Conservation (phyloP, 2,888 invertebrate genomes). For the Anagyrus pseudococci region DNA sequence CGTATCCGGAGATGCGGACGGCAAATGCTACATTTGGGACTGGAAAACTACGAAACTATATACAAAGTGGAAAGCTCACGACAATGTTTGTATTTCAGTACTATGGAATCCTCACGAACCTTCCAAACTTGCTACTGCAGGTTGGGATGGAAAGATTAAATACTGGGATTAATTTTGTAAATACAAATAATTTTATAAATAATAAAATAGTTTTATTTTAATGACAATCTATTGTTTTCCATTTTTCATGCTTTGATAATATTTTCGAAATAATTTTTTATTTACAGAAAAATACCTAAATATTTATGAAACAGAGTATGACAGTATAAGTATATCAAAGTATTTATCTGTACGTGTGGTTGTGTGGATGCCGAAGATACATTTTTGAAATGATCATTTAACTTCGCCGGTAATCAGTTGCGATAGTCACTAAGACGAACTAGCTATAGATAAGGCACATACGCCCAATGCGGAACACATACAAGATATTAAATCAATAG, state of each 20-base stretch:
- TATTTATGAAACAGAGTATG: too few species aligned
- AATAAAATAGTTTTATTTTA: constrained; percentile 35
- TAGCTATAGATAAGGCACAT: too few species aligned
- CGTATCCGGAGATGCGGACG: constrained; percentile 98
- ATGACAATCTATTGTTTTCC: constrained; percentile 14
- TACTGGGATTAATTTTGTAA: constrained; percentile 86
- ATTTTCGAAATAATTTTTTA: constrained; percentile 19
- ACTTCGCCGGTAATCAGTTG: too few species aligned
- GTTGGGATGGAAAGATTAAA: constrained; percentile 99
- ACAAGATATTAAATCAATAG: too few species aligned
- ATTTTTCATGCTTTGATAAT: constrained; percentile 9
- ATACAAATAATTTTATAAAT: constrained; percentile 13
- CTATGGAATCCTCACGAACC: constrained; percentile 99
- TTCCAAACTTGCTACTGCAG: constrained; percentile 95
- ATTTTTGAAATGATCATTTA: too few species aligned
- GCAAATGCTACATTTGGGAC: constrained; percentile 98
- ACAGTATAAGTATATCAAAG: too few species aligned
- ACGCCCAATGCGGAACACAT: too few species aligned
- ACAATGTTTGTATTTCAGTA: constrained; percentile 92
- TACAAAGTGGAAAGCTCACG: constrained; percentile 99
- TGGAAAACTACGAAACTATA: constrained; percentile 99
- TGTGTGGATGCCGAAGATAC: too few species aligned
- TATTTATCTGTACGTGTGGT: too few species aligned
- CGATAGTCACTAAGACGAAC: too few species aligned
- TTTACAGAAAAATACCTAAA: too few species aligned